Evolutionary conservation across 2,113 vertebrate species (phyloP), one percentile per base, ranked within the genome.

Genomic region (Delphinapterus leucas): DNA sequence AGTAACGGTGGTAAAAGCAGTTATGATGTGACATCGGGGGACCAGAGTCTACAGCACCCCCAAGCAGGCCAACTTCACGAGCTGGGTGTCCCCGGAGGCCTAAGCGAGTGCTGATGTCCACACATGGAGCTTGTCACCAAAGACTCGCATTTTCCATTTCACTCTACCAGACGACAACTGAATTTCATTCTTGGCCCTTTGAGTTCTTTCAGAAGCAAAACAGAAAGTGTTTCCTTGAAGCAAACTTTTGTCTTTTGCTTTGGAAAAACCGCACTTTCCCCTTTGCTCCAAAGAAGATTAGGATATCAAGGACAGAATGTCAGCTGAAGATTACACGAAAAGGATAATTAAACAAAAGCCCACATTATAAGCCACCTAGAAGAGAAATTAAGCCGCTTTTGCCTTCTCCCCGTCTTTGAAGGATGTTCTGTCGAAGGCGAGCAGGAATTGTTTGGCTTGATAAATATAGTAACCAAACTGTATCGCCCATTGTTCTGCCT

Each of bases 231-330:
- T 97, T 97, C 94, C 97, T 96, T 11, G 41, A 96, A 97, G 96
- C 96, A 89, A 97, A 97, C 95, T 97, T 96, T 60, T 41, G 92
- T 97, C 96, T 97, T 88, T 87, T 13, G 70, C 93, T 93, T 88
- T 86, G 90, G 93, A 97, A 96, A 90, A 96, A 90, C 33, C 67
- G 8, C 41, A 55, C 83, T 58, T 88, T 81, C 89, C 93, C 86
- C 83, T 97, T 88, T 86, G 93, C 97, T 97, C 95, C 92, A 94
- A 88, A 98, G 96, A 79, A 86, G 97, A 96, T 83, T 36, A 82
- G 71, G 87, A 73, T 67, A 58, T 70, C 67, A 49, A 85, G 89
- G 91, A 79, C 81, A 38, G 79, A 73, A 60, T 60, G 88, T 95
- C 86, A 70, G 93, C 21, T 70, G 94, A 71, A 97, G 97, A 97